Conservation (phyloP, 2,888 invertebrate species). For the Spodoptera exigua region DNA sequence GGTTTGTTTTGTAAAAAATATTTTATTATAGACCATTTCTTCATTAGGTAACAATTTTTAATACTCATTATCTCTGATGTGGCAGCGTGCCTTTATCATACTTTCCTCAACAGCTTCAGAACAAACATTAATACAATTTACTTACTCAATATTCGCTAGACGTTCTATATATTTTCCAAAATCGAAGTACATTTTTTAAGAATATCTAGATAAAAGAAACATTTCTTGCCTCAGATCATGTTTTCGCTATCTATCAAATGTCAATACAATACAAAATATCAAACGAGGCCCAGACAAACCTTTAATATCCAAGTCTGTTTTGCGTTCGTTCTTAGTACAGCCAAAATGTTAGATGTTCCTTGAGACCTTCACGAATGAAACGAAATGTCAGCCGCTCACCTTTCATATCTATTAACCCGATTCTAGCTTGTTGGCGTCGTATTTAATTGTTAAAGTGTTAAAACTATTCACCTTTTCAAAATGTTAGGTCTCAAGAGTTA, state of each 20-base stretch:
- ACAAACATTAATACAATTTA: too few relatives aligned
- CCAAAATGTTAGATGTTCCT: constrained; percentile 42
- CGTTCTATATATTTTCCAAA: too few relatives aligned
- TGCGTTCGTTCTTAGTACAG: constrained; percentile 17
- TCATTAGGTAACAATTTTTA: too few relatives aligned
- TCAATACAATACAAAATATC: constrained; percentile 8
- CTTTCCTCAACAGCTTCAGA: too few relatives aligned
- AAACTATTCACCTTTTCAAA: constrained; percentile 36
- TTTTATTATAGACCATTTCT: too few relatives aligned
- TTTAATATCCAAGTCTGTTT: constrained; percentile 11
- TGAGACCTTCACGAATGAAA: constrained; percentile 40
- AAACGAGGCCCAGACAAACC: constrained; percentile 10
- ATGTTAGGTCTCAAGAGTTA: constrained; percentile 19
- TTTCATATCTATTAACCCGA: constrained; percentile 57
- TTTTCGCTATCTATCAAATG: not conserved
- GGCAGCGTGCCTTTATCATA: too few relatives aligned
- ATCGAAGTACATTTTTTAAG: too few relatives aligned
- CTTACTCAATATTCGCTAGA: too few relatives aligned
- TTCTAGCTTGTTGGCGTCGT: constrained; percentile 37
- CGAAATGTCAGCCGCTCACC: constrained; percentile 58
- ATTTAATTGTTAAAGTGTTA: constrained; percentile 42
- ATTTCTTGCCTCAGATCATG: not conserved
- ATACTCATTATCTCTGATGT: too few relatives aligned
- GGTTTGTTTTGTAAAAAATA: too few relatives aligned
- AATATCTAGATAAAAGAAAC: too few relatives aligned